Percentiles rank a stretch among this genome's conserved stretches.
Conservation (phyloP, 2,113 vertebrate genomes). For the Urocolius indicus region DNA sequence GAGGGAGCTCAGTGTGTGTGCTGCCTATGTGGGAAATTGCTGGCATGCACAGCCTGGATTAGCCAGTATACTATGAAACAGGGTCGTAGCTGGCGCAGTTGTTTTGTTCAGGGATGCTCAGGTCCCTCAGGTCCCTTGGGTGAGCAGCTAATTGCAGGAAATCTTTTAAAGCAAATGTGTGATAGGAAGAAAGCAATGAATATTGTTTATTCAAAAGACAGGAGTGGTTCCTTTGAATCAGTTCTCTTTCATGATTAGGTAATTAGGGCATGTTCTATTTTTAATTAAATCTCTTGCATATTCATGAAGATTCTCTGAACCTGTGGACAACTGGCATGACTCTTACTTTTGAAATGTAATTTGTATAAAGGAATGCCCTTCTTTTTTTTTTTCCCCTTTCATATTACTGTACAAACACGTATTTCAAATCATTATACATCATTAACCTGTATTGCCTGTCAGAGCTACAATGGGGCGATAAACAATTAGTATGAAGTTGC, state of each 20-base stretch:
- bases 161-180: constrained; percentile 54
- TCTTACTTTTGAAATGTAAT: not conserved
- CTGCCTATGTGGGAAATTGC: constrained; percentile 40
- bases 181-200: constrained; percentile 65
- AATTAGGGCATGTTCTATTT: constrained; percentile 64
- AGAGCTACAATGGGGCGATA: not conserved
- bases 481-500: not conserved
- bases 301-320: constrained; percentile 48
- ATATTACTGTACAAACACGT: not conserved
- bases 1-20: not conserved
- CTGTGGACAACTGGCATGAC: not conserved
- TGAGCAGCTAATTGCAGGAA: constrained; percentile 62
- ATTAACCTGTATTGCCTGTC: not conserved
- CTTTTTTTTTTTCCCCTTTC: not conserved
- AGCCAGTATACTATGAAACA: constrained; percentile 31
- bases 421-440: not conserved
- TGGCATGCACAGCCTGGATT: constrained; percentile 12
- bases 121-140: not conserved
- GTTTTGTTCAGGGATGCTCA: constrained; percentile 54
- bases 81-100: constrained; percentile 53
- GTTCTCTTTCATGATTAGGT: constrained; percentile 57
- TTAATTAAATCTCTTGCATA: constrained; percentile 66
- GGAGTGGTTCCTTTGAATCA: constrained; percentile 52
- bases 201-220: constrained; percentile 62
- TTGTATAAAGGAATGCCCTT: constrained; percentile 14